These are phyloP conservation scores for Tribolium madens DNA, from an alignment of 1,140 invertebrate genomes.

Conservation along the genomic window DNA sequence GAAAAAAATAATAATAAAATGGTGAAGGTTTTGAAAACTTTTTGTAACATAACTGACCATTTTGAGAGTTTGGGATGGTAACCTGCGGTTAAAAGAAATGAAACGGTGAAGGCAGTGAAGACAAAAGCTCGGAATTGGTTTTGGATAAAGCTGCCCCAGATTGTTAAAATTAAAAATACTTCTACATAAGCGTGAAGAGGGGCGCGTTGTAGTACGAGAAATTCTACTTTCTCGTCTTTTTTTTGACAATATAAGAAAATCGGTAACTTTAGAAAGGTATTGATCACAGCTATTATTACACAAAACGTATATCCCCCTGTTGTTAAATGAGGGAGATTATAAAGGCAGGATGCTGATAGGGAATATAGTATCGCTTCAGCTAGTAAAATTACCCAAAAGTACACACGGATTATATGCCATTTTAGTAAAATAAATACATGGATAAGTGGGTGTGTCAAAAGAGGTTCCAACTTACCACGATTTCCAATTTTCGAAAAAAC, in stretches of 20 bases:
- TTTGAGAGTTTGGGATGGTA: slow-evolving; percentile 18
- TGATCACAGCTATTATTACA: neutral
- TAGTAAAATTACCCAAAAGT: neutral
- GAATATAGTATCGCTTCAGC: neutral
- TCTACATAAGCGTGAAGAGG: neutral
- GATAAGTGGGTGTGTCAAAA: neutral
- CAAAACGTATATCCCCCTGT: neutral
- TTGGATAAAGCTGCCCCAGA: neutral
- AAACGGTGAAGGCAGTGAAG: neutral
- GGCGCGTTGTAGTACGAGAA: neutral
- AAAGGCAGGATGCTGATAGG: neutral
- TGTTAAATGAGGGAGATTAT: neutral
- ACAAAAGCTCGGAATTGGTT: neutral
- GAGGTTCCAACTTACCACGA: neutral
- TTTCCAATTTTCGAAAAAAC: slow-evolving; percentile 1
- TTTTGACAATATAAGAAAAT: neutral
- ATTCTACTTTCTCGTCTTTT: neutral
- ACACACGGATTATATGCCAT: neutral
- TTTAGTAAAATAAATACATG: slow-evolving; percentile 8
- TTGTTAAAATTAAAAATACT: neutral
- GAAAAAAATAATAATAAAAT: slow-evolving; percentile 16
- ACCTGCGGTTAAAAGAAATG: neutral
- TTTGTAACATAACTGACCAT: slow-evolving; percentile 11
- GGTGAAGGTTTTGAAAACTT: slow-evolving; percentile 13
- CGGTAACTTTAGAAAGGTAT: neutral